These are phyloP conservation scores for Eulemur coronatus DNA, from an alignment of 2,797 vertebrate genomes.

Conservation along the genomic window DNA sequence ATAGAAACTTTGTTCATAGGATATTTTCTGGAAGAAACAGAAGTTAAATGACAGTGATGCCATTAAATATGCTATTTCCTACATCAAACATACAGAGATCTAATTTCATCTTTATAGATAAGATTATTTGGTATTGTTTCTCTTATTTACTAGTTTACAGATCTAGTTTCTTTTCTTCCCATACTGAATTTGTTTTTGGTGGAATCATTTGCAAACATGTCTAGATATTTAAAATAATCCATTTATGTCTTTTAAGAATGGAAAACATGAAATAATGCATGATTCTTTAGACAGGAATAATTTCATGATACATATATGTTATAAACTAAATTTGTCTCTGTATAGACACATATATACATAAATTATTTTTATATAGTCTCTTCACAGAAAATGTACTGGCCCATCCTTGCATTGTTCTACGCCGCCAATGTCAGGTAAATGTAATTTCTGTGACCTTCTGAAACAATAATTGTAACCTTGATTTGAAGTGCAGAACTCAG, in stretches of 20 bases:
- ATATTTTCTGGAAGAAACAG: constrained; percentile 11
- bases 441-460: neutral
- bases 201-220: neutral
- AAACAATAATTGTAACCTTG: neutral
- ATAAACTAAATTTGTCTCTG: neutral
- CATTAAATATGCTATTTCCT: neutral
- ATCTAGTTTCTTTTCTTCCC: constrained; percentile 51
- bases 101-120: constrained; percentile 30
- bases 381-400: constrained; percentile 98
- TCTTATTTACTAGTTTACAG: neutral
- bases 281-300: constrained; percentile 3
- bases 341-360: neutral
- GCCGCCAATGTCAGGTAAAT: constrained; percentile 96
- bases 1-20: constrained; percentile 9
- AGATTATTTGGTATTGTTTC: neutral
- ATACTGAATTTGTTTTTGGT: constrained; percentile 41
- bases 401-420: constrained; percentile 97
- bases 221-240: neutral
- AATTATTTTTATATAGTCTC: constrained; percentile 86
- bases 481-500: constrained; percentile 4
- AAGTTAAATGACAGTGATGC: neutral
- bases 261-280: neutral
- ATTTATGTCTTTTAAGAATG: neutral
- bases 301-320: neutral
- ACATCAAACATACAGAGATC: neutral